Base-by-base conservation (phyloP, 1,140 invertebrate species). In the Drosophila bocki region DNA sequence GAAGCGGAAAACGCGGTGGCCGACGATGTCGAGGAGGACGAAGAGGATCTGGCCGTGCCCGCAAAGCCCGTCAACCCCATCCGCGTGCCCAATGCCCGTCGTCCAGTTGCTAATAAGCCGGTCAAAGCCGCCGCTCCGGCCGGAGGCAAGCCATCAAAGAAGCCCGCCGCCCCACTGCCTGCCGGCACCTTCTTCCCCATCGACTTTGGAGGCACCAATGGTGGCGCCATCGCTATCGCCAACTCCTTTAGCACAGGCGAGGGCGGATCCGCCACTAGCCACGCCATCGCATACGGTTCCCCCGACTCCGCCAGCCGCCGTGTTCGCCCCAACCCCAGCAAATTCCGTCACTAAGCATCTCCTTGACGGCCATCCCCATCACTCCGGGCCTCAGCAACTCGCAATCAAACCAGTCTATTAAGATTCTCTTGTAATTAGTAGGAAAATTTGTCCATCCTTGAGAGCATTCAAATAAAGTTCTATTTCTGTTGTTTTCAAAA, bases 221-320 rank as follows among this genome's bases (percentile, higher is more conserved):
- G 92, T 44, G 93, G 93, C 17, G 94, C 94, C n/a, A 95, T 95
- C 9, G 95, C 95, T 44, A 94, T 95, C 42, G 95, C 95, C 51
- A 95, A 95, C 91, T 95, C 95, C 54, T 95, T 95, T 92, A 96
- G 95, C 93, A 95, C 94, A 32, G 95, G 95, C 17, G 94, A 94
- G 74, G 94, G 95, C 57, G 95, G 95, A 22, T 94, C 95, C 0
- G 95, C 95, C 42, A 95, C 94, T 37, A 95, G 95, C 78, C 95
- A 96, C 76, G 95, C 95, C 9, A 95, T 95, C 7, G 95, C 95
- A 11, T 96, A 96, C 78, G 95, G 95, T 32, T 93, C 94, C 29
- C 93, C 94, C 17, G 92, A 92, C 8, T 76, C 90, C 8, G 91
- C 71, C 11, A 77, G 70, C 19, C 75, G 85, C 13, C 90, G 83